phyloP scores from a whole-genome alignment of 2,888 invertebrate species.

The Melinaea menophilus region DNA sequence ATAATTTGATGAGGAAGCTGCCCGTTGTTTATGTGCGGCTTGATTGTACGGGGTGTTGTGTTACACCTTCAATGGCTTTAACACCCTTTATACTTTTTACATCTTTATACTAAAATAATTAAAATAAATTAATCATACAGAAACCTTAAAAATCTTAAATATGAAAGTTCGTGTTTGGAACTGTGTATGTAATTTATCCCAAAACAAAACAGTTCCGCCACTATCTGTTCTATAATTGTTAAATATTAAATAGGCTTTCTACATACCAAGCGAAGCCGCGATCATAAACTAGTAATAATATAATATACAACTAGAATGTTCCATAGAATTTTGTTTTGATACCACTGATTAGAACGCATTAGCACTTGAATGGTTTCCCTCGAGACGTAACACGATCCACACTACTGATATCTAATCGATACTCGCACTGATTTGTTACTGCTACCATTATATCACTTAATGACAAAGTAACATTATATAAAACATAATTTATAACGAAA shows the following conservation, averaged over 20 bases:
- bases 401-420: constrained; percentile 36
- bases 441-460: background rate
- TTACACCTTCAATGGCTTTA: no score
- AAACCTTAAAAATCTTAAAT: no score
- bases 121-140: no score
- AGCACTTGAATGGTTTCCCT: constrained; percentile 52
- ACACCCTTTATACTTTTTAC: no score
- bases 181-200: no score
- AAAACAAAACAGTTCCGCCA: no score
- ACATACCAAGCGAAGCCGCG: no score
- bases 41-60: constrained; percentile 47
- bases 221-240: no score
- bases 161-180: no score
- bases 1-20: constrained; percentile 73
- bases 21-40: constrained; percentile 60
- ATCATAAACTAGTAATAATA: background rate
- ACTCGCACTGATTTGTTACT: constrained; percentile 27
- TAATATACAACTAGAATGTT: background rate
- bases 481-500: background rate
- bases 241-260: no score
- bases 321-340: constrained; percentile 35
- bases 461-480: background rate
- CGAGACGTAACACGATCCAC: constrained; percentile 54
- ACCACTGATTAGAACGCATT: constrained; percentile 56
- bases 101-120: no score